Conservation (phyloP, 2,888 invertebrate species). For the Temnothorax unifasciatus region DNA sequence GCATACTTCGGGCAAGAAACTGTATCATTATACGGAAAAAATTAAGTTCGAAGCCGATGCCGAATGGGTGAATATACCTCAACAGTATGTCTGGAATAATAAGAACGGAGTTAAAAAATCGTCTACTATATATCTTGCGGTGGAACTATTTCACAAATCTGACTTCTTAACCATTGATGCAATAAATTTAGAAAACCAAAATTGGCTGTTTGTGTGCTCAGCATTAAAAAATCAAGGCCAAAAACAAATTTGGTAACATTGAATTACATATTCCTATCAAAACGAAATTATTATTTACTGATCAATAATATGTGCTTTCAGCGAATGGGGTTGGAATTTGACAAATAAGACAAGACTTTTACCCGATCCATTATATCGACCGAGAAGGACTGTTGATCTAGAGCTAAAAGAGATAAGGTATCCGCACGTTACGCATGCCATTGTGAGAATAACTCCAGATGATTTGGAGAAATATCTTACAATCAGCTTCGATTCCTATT, state of each 20-base stretch:
- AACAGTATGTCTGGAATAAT: constrained; percentile 86
- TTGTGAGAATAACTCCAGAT: constrained; percentile 90
- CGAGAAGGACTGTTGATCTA: constrained; percentile 87
- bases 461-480: constrained; percentile 87
- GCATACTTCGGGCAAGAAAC: constrained; percentile 85
- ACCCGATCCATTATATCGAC: constrained; percentile 86
- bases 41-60: constrained; percentile 85
- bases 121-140: constrained; percentile 88
- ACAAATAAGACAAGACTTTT: constrained; percentile 88
- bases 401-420: constrained; percentile 89
- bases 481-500: constrained; percentile 74
- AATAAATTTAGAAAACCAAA: constrained; percentile 89
- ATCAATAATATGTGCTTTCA: constrained; percentile 79
- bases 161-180: constrained; percentile 89
- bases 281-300: constrained; percentile 83
- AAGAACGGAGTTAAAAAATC: constrained; percentile 87
- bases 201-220: constrained; percentile 93
- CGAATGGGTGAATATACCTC: constrained; percentile 87
- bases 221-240: constrained; percentile 88
- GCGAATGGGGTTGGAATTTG: constrained; percentile 88
- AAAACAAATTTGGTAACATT: constrained; percentile 89
- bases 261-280: constrained; percentile 34
- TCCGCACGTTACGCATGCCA: constrained; percentile 88
- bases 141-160: constrained; percentile 88
- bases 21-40: constrained; percentile 81